Conservation (phyloP, 2,797 vertebrate species). For the Thaleichthys pacificus region DNA sequence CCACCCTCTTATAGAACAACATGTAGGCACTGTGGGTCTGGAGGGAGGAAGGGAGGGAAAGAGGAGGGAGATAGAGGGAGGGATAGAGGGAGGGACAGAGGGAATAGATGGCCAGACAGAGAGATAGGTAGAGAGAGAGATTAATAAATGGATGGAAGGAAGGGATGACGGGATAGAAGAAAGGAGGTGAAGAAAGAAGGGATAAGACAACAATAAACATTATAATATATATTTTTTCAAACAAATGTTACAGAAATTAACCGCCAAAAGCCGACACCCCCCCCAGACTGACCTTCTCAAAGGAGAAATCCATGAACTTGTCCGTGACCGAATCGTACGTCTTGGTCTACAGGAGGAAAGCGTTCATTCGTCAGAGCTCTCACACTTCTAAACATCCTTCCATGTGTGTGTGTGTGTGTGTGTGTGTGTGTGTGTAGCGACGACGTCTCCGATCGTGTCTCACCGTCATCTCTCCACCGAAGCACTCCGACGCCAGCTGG, state of each 20-base stretch:
- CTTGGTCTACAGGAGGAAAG: conserved; percentile 83
- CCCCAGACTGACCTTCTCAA: conserved; percentile 88
- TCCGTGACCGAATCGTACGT: conserved; percentile 99
- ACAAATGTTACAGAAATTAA: conserved; percentile 10
- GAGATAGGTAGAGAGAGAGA: too few species aligned
- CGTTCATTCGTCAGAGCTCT: neutral
- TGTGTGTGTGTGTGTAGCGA: neutral
- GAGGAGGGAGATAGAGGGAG: neutral
- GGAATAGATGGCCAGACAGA: too few species aligned
- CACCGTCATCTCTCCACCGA: conserved; percentile 99
- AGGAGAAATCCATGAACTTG: conserved; percentile 99
- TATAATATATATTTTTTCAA: neutral
- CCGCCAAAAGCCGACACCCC: conserved; percentile 29
- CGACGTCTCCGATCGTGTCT: conserved; percentile 31
- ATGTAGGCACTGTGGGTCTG: conserved; percentile 99
- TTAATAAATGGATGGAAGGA: too few species aligned
- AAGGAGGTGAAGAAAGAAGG: neutral
- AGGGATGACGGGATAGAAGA: neutral
- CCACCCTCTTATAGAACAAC: conserved; percentile 98
- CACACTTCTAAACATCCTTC: neutral
- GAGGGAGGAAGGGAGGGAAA: neutral
- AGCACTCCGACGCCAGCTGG: conserved; percentile 96
- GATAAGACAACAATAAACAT: neutral
- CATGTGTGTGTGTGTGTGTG: neutral
- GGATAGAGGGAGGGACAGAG: too few species aligned